These are phyloP conservation scores for Pelecanoides urinatrix DNA, from an alignment of 2,113 vertebrate genomes.

Conservation along the genomic window DNA sequence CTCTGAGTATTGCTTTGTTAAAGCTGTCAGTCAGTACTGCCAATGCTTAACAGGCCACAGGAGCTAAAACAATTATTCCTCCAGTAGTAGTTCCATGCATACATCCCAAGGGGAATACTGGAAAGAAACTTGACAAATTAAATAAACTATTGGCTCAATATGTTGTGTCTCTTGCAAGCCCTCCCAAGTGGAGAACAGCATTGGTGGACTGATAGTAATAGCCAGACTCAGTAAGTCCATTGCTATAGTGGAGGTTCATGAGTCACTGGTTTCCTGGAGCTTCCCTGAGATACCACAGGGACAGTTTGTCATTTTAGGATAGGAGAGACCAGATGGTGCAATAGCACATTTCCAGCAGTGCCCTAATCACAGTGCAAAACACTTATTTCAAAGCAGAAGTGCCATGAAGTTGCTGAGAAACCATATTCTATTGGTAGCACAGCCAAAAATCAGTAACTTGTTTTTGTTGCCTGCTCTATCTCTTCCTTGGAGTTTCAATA, in stretches of 20 bases:
- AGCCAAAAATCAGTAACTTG: neutral
- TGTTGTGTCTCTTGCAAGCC: neutral
- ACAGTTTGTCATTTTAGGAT: neutral
- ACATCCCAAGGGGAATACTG: neutral
- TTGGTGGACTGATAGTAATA: neutral
- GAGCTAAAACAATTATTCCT: neutral
- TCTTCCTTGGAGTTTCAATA: neutral
- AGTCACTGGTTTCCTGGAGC: neutral
- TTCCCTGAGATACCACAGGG: neutral
- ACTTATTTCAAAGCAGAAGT: neutral
- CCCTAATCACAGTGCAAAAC: neutral
- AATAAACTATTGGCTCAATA: neutral
- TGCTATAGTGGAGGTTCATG: neutral
- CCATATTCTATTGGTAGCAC: neutral
- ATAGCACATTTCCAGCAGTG: neutral
- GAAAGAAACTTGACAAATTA: neutral
- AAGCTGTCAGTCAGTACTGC: neutral
- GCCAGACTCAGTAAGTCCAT: neutral
- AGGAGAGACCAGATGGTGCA: neutral
- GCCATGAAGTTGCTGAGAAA: neutral
- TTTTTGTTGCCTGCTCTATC: neutral
- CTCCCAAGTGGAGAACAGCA: neutral
- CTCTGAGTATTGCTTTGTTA: neutral
- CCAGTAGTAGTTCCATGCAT: neutral
- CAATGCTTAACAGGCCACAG: neutral